Evolutionary conservation across 2,888 invertebrate species (phyloP).

Genomic region (Plemyria rubiginata): DNA sequence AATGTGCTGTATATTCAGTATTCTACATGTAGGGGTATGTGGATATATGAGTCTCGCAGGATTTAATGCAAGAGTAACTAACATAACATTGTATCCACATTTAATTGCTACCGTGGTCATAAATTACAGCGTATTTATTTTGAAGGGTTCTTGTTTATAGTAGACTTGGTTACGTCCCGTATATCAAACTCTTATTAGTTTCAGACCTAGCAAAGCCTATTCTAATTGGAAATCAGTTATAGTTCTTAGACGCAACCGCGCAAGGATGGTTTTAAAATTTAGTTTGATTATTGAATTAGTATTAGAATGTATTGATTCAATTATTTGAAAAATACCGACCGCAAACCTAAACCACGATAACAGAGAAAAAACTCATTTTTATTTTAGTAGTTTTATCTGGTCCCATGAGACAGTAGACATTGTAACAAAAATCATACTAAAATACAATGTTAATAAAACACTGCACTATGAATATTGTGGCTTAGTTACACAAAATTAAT

Average conservation of each 20-base stretch:
- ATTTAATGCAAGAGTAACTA: slow-evolving; percentile 35
- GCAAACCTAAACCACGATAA: too few species aligned
- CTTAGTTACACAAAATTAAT: slow-evolving; percentile 57
- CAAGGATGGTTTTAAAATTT: too few species aligned
- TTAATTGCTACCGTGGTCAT: slow-evolving; percentile 30
- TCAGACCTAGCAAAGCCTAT: too few species aligned
- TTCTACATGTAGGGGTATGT: slow-evolving; percentile 3
- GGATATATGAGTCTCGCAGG: slow-evolving; percentile 24
- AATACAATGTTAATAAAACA: slow-evolving; percentile 10
- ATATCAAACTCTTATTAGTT: too few species aligned
- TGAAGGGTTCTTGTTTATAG: slow-evolving; percentile 5
- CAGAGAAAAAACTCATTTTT: not conserved
- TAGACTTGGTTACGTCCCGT: not conserved
- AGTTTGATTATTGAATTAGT: too few species aligned
- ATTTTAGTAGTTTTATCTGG: slow-evolving; percentile 1
- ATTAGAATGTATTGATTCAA: too few species aligned
- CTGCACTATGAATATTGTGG: slow-evolving; percentile 28
- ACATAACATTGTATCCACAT: slow-evolving; percentile 24
- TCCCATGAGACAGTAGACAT: not conserved
- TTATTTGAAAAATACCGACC: too few species aligned
- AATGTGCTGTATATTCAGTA: slow-evolving; percentile 29
- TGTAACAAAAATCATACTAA: not conserved
- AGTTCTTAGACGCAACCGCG: too few species aligned
- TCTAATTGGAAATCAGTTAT: too few species aligned
- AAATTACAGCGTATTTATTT: slow-evolving; percentile 20